Evolutionary conservation across 23 tunicate species (phyloP), one percentile per base, ranked within the genome.

Genomic region (Diplosoma virens): DNA sequence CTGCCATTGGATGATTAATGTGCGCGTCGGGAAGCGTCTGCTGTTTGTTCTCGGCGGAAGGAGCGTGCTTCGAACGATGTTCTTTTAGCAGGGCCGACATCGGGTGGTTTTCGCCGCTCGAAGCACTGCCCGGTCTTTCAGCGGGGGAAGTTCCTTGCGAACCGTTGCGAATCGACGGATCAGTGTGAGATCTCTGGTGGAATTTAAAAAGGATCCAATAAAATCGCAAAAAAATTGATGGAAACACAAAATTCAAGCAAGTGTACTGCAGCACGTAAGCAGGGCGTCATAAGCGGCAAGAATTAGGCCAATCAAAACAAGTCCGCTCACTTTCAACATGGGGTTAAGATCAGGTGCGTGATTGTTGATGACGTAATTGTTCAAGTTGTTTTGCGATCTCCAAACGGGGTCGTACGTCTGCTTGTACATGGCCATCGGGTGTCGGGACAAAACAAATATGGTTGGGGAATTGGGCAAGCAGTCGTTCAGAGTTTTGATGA

Each of bases 121-220:
- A 30, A 16, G 75, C 56, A 45, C 33, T 66, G 1, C 33, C n/a
- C 0, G 53, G 9, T 24, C 47, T 55, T 3, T 50, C 47, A 0
- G 86, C 81, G 14, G 93, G 93, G 0, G 93, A 85, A 37, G 93
- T 74, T 5, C 80, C 93, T 3, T 80, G 86, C 29, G 93, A 87
- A 20, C 76, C 93, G 28, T 82, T 68, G 47, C 71, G 76, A 26
- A 78, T 27, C 3, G 69, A 7, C 20, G 80, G 80, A 31, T 85
- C 90, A 28, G 77, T 67, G 0, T 68, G 71, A 33, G 81, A 67
- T 9, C 83, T 45, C 83, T 85, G 60, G 14, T 14, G 50, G 50
- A 41, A 7, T 9, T 41, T 41, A 41, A 41, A 14, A 9, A 41
- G 50, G 50, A 14, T 41, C 50, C 9, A 41, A 41, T 41, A 41